phyloP scores from a whole-genome alignment of 2,113 vertebrate species.

The Takifugu flavidus region DNA sequence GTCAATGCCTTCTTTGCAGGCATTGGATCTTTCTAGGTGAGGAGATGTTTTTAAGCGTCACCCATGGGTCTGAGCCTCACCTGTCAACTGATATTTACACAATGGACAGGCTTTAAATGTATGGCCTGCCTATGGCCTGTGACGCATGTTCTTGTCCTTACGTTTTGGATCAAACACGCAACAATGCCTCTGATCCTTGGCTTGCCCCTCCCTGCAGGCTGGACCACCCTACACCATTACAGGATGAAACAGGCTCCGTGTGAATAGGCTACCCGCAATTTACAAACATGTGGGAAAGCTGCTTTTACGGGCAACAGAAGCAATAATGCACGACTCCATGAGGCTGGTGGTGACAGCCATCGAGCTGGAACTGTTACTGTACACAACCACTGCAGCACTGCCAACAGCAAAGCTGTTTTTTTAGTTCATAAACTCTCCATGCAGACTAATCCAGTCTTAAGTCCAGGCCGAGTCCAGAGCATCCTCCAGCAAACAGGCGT shows the following conservation, averaged over 20 bases:
- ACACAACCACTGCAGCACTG: not conserved
- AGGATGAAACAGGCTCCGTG: conserved; percentile 20
- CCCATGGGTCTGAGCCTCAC: not conserved
- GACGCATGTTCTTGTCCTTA: conserved; percentile 6
- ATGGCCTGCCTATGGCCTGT: conserved; percentile 1
- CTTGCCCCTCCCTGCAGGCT: conserved; percentile 26
- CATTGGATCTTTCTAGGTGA: too few relatives aligned
- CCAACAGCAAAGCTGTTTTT: too few relatives aligned
- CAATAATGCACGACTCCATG: conserved; percentile 4
- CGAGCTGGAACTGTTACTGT: not conserved
- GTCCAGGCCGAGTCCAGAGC: conserved; percentile 28
- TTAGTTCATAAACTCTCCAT: conserved; percentile 25
- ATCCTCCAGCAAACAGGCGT: conserved; percentile 54
- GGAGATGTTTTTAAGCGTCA: not conserved
- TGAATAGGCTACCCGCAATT: not conserved
- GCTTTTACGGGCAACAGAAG: conserved; percentile 6
- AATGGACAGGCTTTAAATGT: conserved; percentile 5
- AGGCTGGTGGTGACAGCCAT: not conserved
- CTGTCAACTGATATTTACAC: conserved; percentile 1
- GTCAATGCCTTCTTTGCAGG: too few relatives aligned
- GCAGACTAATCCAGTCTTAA: conserved; percentile 14
- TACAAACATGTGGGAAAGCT: not conserved
- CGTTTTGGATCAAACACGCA: conserved; percentile 31
- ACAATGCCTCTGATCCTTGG: conserved; percentile 20
- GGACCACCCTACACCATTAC: conserved; percentile 23